phyloP scores from a whole-genome alignment of 2,113 vertebrate species.

The Chaetodon auriga region DNA sequence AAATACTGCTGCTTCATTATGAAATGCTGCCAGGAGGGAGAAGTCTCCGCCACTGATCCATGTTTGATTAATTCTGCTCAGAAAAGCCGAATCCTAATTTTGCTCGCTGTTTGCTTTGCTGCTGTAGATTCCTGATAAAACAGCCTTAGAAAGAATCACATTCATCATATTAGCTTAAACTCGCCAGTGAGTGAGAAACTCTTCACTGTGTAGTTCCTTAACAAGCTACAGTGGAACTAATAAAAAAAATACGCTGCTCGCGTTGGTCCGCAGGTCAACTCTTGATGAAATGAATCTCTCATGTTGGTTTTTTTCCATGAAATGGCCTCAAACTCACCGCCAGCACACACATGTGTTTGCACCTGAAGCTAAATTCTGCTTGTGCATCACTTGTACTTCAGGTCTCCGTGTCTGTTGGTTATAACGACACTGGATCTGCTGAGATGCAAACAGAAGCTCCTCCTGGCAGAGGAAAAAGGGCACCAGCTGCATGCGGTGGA shows the following conservation, averaged over 20 bases:
- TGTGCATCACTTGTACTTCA: too few relatives aligned
- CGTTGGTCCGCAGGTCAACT: background rate
- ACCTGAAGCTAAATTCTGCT: background rate
- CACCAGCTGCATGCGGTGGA: background rate
- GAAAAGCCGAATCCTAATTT: conserved; percentile 19
- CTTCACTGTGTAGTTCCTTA: background rate
- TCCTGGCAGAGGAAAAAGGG: background rate
- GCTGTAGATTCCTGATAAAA: conserved; percentile 24
- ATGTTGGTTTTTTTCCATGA: background rate
- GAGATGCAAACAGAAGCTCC: background rate
- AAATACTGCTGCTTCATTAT: conserved; percentile 59
- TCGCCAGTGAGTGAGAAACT: background rate
- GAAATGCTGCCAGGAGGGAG: conserved; percentile 36
- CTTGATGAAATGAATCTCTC: conserved; percentile 7
- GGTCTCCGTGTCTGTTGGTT: background rate
- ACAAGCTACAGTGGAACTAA: conserved; percentile 28
- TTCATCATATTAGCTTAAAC: conserved; percentile 14
- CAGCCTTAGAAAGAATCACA: background rate
- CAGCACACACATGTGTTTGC: background rate
- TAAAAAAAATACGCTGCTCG: background rate
- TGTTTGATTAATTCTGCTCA: conserved; percentile 43
- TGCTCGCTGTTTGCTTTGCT: background rate
- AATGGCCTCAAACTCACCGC: background rate
- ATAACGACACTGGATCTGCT: background rate
- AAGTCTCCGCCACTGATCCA: conserved; percentile 14